These are phyloP conservation scores for Corythucha ciliata DNA, from an alignment of 2,888 invertebrate species.

Conservation along the genomic window DNA sequence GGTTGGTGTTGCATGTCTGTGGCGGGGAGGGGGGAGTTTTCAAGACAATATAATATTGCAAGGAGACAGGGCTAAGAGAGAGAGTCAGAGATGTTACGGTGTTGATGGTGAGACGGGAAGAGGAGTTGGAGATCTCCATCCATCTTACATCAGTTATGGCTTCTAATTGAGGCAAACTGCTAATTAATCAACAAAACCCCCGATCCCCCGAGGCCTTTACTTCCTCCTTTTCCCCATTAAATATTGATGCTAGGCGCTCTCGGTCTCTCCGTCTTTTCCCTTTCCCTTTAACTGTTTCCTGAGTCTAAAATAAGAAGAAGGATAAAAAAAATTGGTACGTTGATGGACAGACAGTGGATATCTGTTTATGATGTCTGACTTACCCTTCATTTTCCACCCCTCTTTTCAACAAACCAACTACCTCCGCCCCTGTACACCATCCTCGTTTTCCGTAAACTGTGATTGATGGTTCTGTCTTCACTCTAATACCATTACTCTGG, in stretches of 20 bases:
- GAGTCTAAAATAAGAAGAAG: neutral
- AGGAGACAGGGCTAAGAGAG: too few species aligned
- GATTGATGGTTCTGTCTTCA: slow-evolving; percentile 26
- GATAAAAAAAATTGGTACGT: slow-evolving; percentile 20
- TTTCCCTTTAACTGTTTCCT: neutral
- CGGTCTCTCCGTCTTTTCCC: slow-evolving; percentile 8
- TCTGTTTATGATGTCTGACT: slow-evolving; percentile 27
- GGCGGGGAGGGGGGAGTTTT: slow-evolving; percentile 24
- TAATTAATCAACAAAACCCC: slow-evolving; percentile 32
- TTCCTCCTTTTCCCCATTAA: slow-evolving; percentile 20
- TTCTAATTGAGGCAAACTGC: slow-evolving; percentile 32
- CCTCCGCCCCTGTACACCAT: too few species aligned
- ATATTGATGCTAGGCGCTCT: slow-evolving; percentile 21
- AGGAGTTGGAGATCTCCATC: slow-evolving; percentile 27
- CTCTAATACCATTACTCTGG: slow-evolving; percentile 25
- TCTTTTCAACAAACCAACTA: slow-evolving; percentile 12
- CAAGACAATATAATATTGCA: slow-evolving; percentile 31
- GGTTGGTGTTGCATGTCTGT: slow-evolving; percentile 25
- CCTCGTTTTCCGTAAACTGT: slow-evolving; percentile 18
- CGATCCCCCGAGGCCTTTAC: slow-evolving; percentile 21
- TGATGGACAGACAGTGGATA: slow-evolving; percentile 25
- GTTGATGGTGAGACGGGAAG: slow-evolving; percentile 2
- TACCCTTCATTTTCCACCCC: slow-evolving; percentile 17
- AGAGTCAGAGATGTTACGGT: too few species aligned
- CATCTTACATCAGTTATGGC: slow-evolving; percentile 33